Base-by-base conservation (phyloP, 2,113 vertebrate species). In the Heterotilapia buettikoferi region DNA sequence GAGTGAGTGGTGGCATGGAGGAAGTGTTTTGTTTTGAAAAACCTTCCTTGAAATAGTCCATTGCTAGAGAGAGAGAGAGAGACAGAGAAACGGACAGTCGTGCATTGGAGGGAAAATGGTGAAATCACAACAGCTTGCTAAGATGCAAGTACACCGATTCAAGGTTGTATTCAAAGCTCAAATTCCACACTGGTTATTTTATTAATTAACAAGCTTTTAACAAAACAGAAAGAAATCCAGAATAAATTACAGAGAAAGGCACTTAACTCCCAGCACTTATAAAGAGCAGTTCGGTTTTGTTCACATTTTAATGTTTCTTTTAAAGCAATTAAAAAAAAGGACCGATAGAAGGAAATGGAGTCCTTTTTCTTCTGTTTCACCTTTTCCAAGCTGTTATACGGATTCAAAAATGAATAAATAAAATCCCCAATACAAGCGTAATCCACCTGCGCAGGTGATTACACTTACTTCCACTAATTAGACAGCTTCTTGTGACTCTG, bases 11-110 rank as follows among this genome's bases (percentile, higher is more conserved):
- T 43, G 91, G 84, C 80, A 86, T 5, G 40, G n/a, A 91, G 91
- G 92, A 94, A 93, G 92, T 83, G 80, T 84, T 93, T 92, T 92
- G 83, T 90, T 88, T 89, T 84, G 71, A 88, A 91, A 90, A 86
- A 54, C 40, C 84, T 16, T 73, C 79, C 86, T 83, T 73, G 84
- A 84, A 92, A 92, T 85, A 14, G 10, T 63, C 29, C 38, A 26
- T 50, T 31, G 57, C 36, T 47, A 13, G 21, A 3, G 26, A 19
- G 63, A 31, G 52, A 45, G 59, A 57, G 14, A 38, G 80, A 18
- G 13, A 73, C 40, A 5, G 36, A 24, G 68, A 18, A 16, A 50
- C 31, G 9, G 66, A 78, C 40, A 38, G 80, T 21, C 6, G 6
- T 40, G 59, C 40, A 4, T 82, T 6, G 13, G 38, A 66, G 81